Evolutionary conservation across 2,888 invertebrate genomes (phyloP).

Genomic region (Blomia tropicalis): DNA sequence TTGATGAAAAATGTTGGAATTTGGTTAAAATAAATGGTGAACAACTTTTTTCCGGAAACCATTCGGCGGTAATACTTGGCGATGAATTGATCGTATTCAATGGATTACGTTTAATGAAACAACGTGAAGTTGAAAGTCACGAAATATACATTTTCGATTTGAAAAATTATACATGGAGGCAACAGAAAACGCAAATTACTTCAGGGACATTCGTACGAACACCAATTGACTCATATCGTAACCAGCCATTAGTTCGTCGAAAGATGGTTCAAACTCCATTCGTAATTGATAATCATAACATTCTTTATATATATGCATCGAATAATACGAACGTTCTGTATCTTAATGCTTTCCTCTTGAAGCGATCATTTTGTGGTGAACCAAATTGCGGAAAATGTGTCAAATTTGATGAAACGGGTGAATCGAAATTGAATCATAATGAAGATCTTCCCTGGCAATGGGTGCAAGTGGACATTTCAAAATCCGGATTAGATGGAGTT

Average conservation of each 20-base stretch:
- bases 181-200: neutral
- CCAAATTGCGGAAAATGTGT: neutral
- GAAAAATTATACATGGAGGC: neutral
- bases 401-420: neutral
- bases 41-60: constrained; percentile 53
- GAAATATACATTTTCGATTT: neutral
- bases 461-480: neutral
- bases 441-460: constrained; percentile 1
- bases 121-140: neutral
- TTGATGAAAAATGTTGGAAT: constrained; percentile 57
- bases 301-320: neutral
- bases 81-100: constrained; percentile 40
- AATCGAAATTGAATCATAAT: neutral
- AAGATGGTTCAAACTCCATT: neutral
- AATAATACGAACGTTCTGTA: neutral
- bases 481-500: neutral
- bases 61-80: constrained; percentile 66
- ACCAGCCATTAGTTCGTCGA: neutral
- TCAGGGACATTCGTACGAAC: neutral
- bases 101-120: constrained; percentile 33
- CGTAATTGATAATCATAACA: neutral
- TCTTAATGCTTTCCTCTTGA: neutral
- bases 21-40: constrained; percentile 27
- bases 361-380: neutral
- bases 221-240: neutral